Conservation (phyloP, 2,113 vertebrate species). For the Epinephelus fuscoguttatus region DNA sequence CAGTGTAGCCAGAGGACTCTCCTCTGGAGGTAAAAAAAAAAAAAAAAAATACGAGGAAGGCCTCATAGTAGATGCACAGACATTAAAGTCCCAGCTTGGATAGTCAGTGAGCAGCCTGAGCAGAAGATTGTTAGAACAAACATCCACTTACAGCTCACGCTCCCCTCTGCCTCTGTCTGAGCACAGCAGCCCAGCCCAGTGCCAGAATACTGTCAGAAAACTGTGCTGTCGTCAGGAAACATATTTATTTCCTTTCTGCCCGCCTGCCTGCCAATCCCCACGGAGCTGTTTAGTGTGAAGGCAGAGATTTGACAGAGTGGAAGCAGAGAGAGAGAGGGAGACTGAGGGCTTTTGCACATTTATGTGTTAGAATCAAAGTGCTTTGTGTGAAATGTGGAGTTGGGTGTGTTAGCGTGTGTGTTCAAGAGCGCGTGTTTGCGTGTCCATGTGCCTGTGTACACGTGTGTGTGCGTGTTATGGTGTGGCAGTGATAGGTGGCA, state of each 20-base stretch:
- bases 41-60: not conserved
- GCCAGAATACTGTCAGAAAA: slow-evolving; percentile 81
- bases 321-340: slow-evolving; percentile 48
- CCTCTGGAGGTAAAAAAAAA: slow-evolving; percentile 20
- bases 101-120: slow-evolving; percentile 48
- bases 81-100: slow-evolving; percentile 55
- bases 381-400: slow-evolving; percentile 68
- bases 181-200: slow-evolving; percentile 67
- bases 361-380: slow-evolving; percentile 77
- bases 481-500: slow-evolving; percentile 68
- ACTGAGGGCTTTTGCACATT: slow-evolving; percentile 72
- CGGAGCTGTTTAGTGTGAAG: slow-evolving; percentile 81
- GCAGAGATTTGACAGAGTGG: slow-evolving; percentile 81
- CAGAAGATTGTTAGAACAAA: slow-evolving; percentile 70
- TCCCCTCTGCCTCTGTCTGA: slow-evolving; percentile 66
- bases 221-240: slow-evolving; percentile 81
- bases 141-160: slow-evolving; percentile 61
- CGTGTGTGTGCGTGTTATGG: slow-evolving; percentile 41
- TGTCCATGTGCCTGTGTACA: slow-evolving; percentile 27
- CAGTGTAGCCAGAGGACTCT: slow-evolving; percentile 49
- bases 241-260: slow-evolving; percentile 83
- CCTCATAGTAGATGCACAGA: slow-evolving; percentile 45
- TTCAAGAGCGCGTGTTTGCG: slow-evolving; percentile 1
- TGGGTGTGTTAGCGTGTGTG: slow-evolving; percentile 35
- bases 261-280: slow-evolving; percentile 74